phyloP scores from a whole-genome alignment of 2,797 vertebrate species.

The Helostoma temminkii region DNA sequence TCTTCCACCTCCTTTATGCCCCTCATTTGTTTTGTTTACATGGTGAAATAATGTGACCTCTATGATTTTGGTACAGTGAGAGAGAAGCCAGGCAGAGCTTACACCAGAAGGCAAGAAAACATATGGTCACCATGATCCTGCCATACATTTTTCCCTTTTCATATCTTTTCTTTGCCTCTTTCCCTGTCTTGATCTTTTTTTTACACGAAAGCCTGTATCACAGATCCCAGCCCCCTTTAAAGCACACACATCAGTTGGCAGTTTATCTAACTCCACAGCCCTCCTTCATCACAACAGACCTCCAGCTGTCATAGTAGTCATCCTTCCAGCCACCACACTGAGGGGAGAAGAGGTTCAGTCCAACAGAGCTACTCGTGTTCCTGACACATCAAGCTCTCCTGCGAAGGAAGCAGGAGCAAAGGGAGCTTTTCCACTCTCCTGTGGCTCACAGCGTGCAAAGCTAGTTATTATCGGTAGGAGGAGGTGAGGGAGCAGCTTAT shows the following conservation, averaged over 20 bases:
- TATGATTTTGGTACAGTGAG: conserved; percentile 22
- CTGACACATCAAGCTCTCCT: conserved; percentile 60
- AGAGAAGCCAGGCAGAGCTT: conserved; percentile 50
- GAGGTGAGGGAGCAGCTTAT: conserved; percentile 60
- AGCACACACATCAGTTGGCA: conserved; percentile 77
- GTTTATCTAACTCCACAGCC: conserved; percentile 74
- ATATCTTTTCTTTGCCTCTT: conserved; percentile 34
- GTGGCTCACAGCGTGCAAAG: conserved; percentile 66
- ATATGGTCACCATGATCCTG: conserved; percentile 55
- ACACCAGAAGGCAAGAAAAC: conserved; percentile 40
- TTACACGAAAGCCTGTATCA: conserved; percentile 56
- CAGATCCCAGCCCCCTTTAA: conserved; percentile 55
- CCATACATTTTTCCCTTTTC: conserved; percentile 46
- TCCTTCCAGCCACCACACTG: conserved; percentile 68
- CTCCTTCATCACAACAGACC: conserved; percentile 74
- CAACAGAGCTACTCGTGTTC: conserved; percentile 58
- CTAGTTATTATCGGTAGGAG: conserved; percentile 68
- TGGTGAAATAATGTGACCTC: conserved; percentile 72
- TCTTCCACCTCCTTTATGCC: conserved; percentile 19
- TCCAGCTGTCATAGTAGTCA: conserved; percentile 77
- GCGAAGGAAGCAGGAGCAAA: conserved; percentile 63
- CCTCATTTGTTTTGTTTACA: conserved; percentile 62
- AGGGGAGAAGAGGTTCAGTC: conserved; percentile 68
- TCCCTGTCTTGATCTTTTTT: conserved; percentile 39
- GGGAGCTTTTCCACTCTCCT: conserved; percentile 66